Conservation (phyloP, 2,113 vertebrate genomes). For the Chrysochloris asiatica region DNA sequence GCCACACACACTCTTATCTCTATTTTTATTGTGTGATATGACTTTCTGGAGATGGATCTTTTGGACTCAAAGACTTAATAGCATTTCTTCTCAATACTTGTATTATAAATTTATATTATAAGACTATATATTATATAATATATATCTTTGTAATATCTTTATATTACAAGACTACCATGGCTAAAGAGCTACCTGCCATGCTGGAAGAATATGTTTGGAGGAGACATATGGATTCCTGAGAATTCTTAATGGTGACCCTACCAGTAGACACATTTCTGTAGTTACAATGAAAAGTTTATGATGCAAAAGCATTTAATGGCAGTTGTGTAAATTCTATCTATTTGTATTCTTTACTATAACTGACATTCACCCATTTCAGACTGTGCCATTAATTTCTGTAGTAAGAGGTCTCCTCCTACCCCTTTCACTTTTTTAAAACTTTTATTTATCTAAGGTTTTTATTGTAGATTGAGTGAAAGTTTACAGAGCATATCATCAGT, state of each 20-base stretch:
- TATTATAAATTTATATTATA: neutral
- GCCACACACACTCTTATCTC: neutral
- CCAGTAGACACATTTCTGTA: no score
- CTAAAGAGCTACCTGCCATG: neutral
- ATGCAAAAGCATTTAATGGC: no score
- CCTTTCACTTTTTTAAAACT: neutral
- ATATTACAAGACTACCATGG: neutral
- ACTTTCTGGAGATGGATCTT: neutral
- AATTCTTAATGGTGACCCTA: neutral
- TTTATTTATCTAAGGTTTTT: no score
- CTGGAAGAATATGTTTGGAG: neutral
- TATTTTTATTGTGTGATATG: neutral
- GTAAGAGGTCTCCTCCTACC: neutral
- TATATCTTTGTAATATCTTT: no score
- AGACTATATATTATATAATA: no score
- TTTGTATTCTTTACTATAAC: neutral
- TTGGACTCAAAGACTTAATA: neutral
- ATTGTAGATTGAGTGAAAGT: no score
- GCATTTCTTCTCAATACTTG: neutral
- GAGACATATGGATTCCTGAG: neutral
- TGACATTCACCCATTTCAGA: neutral
- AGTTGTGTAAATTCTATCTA: no score
- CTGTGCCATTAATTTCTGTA: neutral
- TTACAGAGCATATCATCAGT: no score
- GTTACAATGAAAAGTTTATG: no score